These are phyloP conservation scores for Plectropomus leopardus DNA, from an alignment of 2,113 vertebrate species.

Conservation along the genomic window DNA sequence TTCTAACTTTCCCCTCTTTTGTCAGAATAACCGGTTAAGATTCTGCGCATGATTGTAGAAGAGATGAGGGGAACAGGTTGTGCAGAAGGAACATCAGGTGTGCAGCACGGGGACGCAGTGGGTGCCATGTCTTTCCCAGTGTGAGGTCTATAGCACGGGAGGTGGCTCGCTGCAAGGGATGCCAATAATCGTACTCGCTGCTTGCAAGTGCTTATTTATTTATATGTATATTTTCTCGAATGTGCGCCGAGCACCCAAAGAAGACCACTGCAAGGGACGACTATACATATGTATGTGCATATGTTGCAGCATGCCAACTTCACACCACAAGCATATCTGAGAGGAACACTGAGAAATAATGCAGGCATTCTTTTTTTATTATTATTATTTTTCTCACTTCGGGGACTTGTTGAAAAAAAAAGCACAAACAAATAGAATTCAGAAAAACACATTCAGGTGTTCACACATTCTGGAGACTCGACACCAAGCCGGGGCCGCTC, in stretches of 20 bases:
- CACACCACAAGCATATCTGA: slow-evolving; percentile 46
- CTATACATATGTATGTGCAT: slow-evolving; percentile 19
- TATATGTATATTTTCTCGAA: slow-evolving; percentile 10
- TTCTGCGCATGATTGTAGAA: slow-evolving; percentile 12
- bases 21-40: slow-evolving; percentile 33
- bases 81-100: slow-evolving; percentile 63
- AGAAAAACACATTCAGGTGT: slow-evolving; percentile 63
- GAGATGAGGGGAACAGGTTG: slow-evolving; percentile 45
- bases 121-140: slow-evolving; percentile 66
- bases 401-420: slow-evolving; percentile 36
- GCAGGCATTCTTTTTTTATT: slow-evolving; percentile 35
- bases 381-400: slow-evolving; percentile 56
- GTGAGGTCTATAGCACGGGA: slow-evolving; percentile 55
- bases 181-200: slow-evolving; percentile 28
- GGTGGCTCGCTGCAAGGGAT: slow-evolving; percentile 34
- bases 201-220: slow-evolving; percentile 36
- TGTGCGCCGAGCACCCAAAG: not conserved
- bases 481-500: slow-evolving; percentile 41
- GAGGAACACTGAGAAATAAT: slow-evolving; percentile 50
- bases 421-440: slow-evolving; percentile 52
- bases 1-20: slow-evolving; percentile 13
- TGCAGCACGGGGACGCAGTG: slow-evolving; percentile 58
- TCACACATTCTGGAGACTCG: slow-evolving; percentile 58
- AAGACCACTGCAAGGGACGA: slow-evolving; percentile 9
- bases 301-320: slow-evolving; percentile 46